These are phyloP conservation scores for Eudyptes chrysolophus DNA, from an alignment of 2,113 vertebrate species.

Conservation along the genomic window DNA sequence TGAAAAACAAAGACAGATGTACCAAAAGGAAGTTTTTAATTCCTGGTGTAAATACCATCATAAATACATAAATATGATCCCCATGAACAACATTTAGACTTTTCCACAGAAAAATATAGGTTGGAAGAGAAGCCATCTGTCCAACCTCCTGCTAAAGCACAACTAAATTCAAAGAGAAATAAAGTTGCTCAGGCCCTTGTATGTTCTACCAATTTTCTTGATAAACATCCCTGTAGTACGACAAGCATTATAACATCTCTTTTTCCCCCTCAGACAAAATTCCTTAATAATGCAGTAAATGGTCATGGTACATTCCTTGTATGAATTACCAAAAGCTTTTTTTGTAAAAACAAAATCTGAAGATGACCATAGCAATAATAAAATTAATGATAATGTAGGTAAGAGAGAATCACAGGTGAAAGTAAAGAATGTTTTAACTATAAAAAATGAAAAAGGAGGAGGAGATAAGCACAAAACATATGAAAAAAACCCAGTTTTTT, in stretches of 20 bases:
- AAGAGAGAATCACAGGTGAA: neutral
- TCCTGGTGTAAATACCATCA: neutral
- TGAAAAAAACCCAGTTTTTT: fast-evolving
- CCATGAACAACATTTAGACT: neutral
- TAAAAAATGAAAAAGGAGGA: neutral
- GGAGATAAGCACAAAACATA: neutral
- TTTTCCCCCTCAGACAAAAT: neutral
- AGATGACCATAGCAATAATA: neutral
- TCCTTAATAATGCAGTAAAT: neutral
- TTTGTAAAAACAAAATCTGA: neutral
- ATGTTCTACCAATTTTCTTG: neutral
- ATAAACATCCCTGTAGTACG: neutral
- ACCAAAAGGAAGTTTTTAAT: neutral
- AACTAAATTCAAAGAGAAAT: neutral
- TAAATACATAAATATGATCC: neutral
- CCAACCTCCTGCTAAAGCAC: neutral
- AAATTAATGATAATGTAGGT: neutral
- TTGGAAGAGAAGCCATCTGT: neutral
- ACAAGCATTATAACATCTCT: neutral
- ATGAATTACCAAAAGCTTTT: neutral
- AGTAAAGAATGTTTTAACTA: neutral
- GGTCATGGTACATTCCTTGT: neutral
- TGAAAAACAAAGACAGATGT: neutral
- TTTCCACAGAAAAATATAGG: neutral
- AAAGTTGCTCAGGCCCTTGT: neutral